Base-by-base conservation (phyloP, 1,140 invertebrate species). In the Gerris buenoi region DNA sequence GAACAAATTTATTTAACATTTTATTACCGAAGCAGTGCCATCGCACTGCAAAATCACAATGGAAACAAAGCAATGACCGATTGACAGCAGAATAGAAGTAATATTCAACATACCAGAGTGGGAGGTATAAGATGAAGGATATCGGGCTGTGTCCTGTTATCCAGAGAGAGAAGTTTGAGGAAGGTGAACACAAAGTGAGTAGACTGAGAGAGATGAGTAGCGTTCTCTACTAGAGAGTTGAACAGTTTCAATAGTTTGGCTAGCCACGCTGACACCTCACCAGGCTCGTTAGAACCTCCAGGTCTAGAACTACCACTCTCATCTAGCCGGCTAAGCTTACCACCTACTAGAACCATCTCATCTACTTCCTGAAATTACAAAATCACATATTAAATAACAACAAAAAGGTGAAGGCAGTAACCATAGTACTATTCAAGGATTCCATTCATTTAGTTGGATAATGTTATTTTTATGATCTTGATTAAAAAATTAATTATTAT, bases 101-200 rank as follows among this genome's bases (percentile, higher is more conserved):
- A n/a, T n/a, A n/a, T n/a, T n/a, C n/a, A 46, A 46, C 33, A 46
- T 66, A 90, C 85, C 65, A 91, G 78, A 68, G 83, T 83, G 71
- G 84, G 80, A 0, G 91, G 90, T 82, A 94, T 86, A 70, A 88
- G 86, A 67, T 89, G 86, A 15, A 94, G 75, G n/a, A 94, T 84
- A 56, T 86, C 78, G 26, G 84, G 80, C 58, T 60, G 29, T 29
- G 66, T 67, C 22, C 58, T 60, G 22, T 25, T 25, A 60, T 60
- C 58, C 5, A 60, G 58, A 22, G 58, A 22, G 3, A 60, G 22
- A 71, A 87, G 82, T 65, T 88, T 82, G n/a, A 94, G 79, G 75
- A 95, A 90, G 70, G 88, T 83, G 67, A 92, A 84, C 64, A 93
- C 88, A 76, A 95, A 94, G 72, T 91, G 85, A 2, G 89, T 90